Evolutionary conservation across 2,888 invertebrate genomes (phyloP).

Genomic region (Dioctria rufipes): DNA sequence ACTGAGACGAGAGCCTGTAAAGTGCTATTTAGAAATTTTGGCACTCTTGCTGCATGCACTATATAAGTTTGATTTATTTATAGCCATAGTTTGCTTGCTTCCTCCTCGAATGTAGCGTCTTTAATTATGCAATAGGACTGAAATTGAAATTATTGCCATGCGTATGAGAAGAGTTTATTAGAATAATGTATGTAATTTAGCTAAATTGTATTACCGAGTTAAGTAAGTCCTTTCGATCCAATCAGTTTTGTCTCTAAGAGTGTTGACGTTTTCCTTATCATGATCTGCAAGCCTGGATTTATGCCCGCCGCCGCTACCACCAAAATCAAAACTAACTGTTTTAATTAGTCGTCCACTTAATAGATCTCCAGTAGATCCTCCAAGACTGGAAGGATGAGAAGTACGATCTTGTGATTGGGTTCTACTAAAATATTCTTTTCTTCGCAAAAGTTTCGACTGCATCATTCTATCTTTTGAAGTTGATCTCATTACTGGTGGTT

Average conservation of each 20-base stretch:
- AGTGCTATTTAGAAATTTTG: conserved; percentile 43
- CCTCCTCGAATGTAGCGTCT: not conserved
- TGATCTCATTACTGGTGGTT: conserved; percentile 57
- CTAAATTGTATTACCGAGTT: conserved; percentile 67
- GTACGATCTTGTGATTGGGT: conserved; percentile 70
- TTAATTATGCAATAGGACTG: not conserved
- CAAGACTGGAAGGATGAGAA: conserved; percentile 60
- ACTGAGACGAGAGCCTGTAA: not conserved
- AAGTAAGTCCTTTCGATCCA: conserved; percentile 69
- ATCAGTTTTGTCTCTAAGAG: conserved; percentile 65
- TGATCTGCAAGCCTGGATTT: conserved; percentile 67
- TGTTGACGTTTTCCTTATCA: conserved; percentile 64
- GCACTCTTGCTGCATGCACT: conserved; percentile 11
- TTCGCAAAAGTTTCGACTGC: conserved; percentile 62
- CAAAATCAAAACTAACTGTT: conserved; percentile 72
- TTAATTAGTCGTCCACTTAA: conserved; percentile 67
- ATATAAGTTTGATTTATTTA: conserved; percentile 38
- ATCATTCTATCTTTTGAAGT: conserved; percentile 65
- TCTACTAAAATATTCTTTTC: conserved; percentile 65
- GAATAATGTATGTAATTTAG: conserved; percentile 55
- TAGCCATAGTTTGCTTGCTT: conserved; percentile 2
- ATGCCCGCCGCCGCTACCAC: conserved; percentile 60
- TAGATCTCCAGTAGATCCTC: conserved; percentile 66
- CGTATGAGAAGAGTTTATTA: conserved; percentile 55
- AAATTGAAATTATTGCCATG: conserved; percentile 41